Percentiles rank a stretch among this genome's conserved stretches.
These are phyloP conservation scores for Eueremaeus valkanovi DNA, from an alignment of 2,888 invertebrate species.

Conservation along the genomic window DNA sequence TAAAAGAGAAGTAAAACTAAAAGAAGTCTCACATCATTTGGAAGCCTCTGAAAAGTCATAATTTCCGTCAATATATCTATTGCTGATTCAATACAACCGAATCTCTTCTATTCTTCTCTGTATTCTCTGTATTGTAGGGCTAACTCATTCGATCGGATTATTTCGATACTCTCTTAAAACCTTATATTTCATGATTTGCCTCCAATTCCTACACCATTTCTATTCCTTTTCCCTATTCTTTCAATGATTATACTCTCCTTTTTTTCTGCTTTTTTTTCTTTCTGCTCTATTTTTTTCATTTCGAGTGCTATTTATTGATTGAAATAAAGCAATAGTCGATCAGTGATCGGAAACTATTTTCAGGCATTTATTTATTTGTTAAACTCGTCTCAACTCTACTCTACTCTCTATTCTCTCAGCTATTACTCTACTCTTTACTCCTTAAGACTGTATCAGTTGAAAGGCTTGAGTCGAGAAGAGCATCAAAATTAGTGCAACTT, in stretches of 20 bases:
- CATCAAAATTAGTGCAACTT: not conserved
- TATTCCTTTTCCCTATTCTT: not conserved
- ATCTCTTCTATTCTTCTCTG: not conserved
- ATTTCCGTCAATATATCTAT: constrained; percentile 17
- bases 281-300: not conserved
- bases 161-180: constrained; percentile 4
- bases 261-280: not conserved
- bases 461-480: constrained; percentile 5
- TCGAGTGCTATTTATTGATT: constrained; percentile 16
- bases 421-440: not conserved
- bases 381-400: not conserved
- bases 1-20: not conserved
- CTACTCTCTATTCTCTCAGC: not conserved
- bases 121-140: not conserved
- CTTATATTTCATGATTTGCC: constrained; percentile 20
- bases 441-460: not conserved
- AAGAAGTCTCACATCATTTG: not conserved
- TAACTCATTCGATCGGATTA: constrained; percentile 2
- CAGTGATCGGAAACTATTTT: not conserved
- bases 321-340: constrained; percentile 11
- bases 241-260: not conserved
- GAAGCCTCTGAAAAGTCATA: not conserved
- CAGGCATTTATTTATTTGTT: constrained; percentile 16
- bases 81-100: constrained; percentile 1
- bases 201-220: not conserved